These are phyloP conservation scores for Diorhabda carinulata DNA, from an alignment of 1,140 invertebrate species.

Conservation along the genomic window DNA sequence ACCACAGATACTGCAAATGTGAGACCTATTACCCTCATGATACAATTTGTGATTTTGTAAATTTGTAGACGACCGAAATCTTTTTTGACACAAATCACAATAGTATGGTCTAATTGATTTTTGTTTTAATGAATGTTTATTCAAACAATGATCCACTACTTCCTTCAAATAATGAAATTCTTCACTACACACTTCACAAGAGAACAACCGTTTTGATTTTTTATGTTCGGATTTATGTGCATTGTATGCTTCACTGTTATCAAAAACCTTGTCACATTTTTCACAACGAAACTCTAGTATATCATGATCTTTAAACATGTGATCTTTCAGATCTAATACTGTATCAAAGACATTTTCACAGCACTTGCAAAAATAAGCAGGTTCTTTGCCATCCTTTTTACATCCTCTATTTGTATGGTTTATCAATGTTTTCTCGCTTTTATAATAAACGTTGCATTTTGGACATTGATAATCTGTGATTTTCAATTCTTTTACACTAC, in stretches of 20 bases:
- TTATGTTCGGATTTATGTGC: conserved; percentile 8
- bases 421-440: conserved; percentile 3
- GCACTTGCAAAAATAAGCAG: conserved; percentile 10
- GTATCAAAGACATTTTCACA: conserved; percentile 10
- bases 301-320: conserved; percentile 13
- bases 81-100: conserved; percentile 30
- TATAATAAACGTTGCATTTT: conserved; percentile 11
- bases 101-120: conserved; percentile 34
- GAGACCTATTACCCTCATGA: conserved; percentile 31
- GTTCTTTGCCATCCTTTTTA: conserved; percentile 4
- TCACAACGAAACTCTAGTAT: conserved; percentile 6
- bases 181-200: conserved; percentile 32
- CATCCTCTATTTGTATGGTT: conserved; percentile 14
- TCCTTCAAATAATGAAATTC: conserved; percentile 25
- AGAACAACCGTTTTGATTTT: conserved; percentile 25
- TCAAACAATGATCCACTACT: conserved; percentile 30
- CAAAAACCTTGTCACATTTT: conserved; percentile 9
- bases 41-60: conserved; percentile 36
- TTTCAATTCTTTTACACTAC: not conserved
- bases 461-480: conserved; percentile 13
- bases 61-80: conserved; percentile 30
- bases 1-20: conserved; percentile 54
- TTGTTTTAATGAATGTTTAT: conserved; percentile 27
- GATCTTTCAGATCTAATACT: not conserved
- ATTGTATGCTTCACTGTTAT: conserved; percentile 10